A percentile compares a stretch with the other conserved stretches of the same genome.
Evolutionary conservation across 1,140 invertebrate genomes (phyloP).

Genomic region (Thalassaphorura encarpata): DNA sequence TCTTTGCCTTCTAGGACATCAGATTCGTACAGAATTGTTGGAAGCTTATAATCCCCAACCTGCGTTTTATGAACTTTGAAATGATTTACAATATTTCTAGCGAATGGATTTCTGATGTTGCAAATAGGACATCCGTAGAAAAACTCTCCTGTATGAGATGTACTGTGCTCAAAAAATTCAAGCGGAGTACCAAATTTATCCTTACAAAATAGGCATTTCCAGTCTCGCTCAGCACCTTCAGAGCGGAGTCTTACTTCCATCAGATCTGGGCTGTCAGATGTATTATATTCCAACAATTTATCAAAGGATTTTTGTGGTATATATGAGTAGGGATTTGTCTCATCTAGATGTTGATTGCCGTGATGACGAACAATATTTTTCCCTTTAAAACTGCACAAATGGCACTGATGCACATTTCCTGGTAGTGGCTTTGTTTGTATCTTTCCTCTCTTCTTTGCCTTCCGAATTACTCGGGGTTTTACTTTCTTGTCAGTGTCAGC

Average conservation of each 20-base stretch:
- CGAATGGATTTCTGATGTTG: slow-evolving; percentile 33
- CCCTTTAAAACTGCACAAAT: slow-evolving; percentile 3
- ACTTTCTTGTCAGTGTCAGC: too few species aligned
- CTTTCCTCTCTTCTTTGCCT: too few species aligned
- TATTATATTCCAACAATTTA: slow-evolving; percentile 3
- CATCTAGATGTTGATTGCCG: slow-evolving; percentile 8
- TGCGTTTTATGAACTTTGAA: slow-evolving; percentile 20
- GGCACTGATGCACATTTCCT: too few species aligned
- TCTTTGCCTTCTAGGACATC: slow-evolving; percentile 9
- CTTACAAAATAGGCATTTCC: slow-evolving; percentile 10
- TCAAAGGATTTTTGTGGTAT: slow-evolving; percentile 9
- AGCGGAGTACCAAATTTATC: slow-evolving; percentile 32
- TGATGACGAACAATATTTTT: slow-evolving; percentile 20
- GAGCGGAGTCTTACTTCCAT: slow-evolving; percentile 11
- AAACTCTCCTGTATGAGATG: slow-evolving; percentile 62
- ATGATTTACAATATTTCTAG: slow-evolving; percentile 42
- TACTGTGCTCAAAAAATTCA: slow-evolving; percentile 55
- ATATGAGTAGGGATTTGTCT: slow-evolving; percentile 10
- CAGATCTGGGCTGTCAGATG: slow-evolving; percentile 7
- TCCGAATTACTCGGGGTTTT: too few species aligned
- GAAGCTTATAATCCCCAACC: neutral
- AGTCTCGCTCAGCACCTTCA: neutral
- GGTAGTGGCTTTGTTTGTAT: too few species aligned
- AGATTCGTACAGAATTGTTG: slow-evolving; percentile 33
- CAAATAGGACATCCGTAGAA: slow-evolving; percentile 50